phyloP scores from a whole-genome alignment of 2,888 invertebrate species.

The Melanargia galathea region DNA sequence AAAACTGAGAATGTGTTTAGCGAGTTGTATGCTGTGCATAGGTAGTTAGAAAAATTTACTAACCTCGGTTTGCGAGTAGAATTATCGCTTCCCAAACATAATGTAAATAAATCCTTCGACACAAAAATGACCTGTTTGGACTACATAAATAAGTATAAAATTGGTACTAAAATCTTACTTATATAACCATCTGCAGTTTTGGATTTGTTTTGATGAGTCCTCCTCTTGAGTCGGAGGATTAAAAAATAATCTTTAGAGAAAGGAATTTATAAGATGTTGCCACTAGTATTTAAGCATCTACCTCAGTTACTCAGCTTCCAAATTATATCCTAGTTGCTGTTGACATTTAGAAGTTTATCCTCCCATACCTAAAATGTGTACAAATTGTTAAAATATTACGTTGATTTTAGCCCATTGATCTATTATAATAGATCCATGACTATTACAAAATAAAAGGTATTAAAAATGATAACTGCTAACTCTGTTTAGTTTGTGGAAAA shows the following conservation, averaged over 20 bases:
- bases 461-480: not conserved
- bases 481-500: not conserved
- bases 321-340: conserved; percentile 30
- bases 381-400: not conserved
- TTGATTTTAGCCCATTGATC: not conserved
- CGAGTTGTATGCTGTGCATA: conserved; percentile 7
- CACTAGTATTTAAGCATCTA: conserved; percentile 36
- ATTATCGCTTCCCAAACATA: not conserved
- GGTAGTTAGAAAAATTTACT: not conserved
- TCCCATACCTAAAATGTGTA: not conserved
- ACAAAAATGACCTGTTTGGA: not conserved
- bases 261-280: conserved; percentile 14
- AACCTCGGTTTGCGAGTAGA: not conserved
- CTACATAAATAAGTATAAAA: not conserved
- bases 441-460: not conserved
- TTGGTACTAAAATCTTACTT: no score
- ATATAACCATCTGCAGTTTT: no score
- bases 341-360: conserved; percentile 19
- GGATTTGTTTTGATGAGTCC: not conserved
- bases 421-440: not conserved
- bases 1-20: not conserved
- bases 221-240: not conserved
- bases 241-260: not conserved
- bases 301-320: conserved; percentile 41
- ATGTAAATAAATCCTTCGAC: not conserved